These are phyloP conservation scores for Sminthurides aquaticus DNA, from an alignment of 2,888 invertebrate genomes.

Conservation along the genomic window DNA sequence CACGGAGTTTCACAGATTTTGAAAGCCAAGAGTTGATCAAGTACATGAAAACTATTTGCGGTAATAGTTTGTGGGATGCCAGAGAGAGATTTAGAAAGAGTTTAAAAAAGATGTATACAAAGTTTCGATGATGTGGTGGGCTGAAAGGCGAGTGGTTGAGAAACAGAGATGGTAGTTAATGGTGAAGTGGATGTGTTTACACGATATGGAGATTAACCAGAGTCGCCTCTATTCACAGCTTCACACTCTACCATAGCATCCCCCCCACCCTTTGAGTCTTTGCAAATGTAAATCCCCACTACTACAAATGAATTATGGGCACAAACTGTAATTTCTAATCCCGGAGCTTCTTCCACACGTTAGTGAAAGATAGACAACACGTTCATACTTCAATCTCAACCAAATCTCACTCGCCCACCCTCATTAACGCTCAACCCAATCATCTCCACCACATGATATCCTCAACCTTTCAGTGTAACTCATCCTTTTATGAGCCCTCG, in stretches of 20 bases:
- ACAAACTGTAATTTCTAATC: background rate
- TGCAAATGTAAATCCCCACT: background rate
- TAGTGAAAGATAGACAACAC: background rate
- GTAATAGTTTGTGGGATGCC: too few relatives aligned
- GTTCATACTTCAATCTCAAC: too few relatives aligned
- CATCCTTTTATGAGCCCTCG: background rate
- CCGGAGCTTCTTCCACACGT: background rate
- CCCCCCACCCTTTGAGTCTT: background rate
- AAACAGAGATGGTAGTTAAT: conserved; percentile 7
- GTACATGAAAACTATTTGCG: too few relatives aligned
- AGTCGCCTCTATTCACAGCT: conserved; percentile 2
- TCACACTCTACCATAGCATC: background rate
- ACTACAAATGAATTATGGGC: background rate
- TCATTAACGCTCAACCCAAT: background rate
- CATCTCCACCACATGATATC: background rate
- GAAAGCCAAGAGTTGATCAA: too few relatives aligned
- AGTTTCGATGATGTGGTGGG: too few relatives aligned
- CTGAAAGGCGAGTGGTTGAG: background rate
- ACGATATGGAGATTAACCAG: conserved; percentile 29
- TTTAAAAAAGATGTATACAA: too few relatives aligned
- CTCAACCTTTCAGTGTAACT: background rate
- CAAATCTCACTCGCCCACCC: background rate
- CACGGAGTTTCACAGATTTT: too few relatives aligned
- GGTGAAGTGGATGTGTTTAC: conserved; percentile 25
- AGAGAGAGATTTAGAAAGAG: too few relatives aligned